Conservation (phyloP, 1,140 invertebrate genomes). For the Magallana ariakensis region DNA sequence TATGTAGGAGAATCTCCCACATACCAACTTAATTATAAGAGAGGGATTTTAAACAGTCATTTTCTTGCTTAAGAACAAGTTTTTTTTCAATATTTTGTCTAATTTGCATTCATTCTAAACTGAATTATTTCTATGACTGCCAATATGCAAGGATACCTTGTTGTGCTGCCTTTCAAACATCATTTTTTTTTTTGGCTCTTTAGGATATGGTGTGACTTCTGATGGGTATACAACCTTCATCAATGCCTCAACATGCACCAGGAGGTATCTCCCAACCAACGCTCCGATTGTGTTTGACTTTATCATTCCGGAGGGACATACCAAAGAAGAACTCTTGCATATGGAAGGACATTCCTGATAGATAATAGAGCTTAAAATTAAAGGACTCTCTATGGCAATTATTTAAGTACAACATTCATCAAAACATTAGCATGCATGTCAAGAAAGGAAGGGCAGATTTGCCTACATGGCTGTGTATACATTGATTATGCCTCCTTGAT, state of each 20-base stretch:
- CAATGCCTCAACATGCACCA: conserved; percentile 91
- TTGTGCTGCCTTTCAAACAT: conserved; percentile 25
- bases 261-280: conserved; percentile 89
- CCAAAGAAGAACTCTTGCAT: conserved; percentile 60
- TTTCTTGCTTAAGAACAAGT: background rate
- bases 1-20: too few species aligned
- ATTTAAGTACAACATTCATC: too few species aligned
- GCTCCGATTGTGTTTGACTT: conserved; percentile 91
- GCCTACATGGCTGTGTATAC: too few species aligned
- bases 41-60: background rate
- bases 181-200: conserved; percentile 49
- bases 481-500: too few species aligned
- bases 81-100: background rate
- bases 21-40: too few species aligned
- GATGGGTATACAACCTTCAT: conserved; percentile 91
- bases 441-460: too few species aligned
- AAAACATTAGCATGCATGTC: too few species aligned
- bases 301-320: conserved; percentile 83
- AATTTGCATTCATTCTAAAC: too few species aligned
- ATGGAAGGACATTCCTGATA: background rate
- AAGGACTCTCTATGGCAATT: too few species aligned
- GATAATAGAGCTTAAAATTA: too few species aligned
- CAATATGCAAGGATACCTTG: background rate
- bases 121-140: too few species aligned
- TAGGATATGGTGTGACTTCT: conserved; percentile 82